Base-by-base conservation (phyloP, 2,888 invertebrate species). In the Anorthoa munda region DNA sequence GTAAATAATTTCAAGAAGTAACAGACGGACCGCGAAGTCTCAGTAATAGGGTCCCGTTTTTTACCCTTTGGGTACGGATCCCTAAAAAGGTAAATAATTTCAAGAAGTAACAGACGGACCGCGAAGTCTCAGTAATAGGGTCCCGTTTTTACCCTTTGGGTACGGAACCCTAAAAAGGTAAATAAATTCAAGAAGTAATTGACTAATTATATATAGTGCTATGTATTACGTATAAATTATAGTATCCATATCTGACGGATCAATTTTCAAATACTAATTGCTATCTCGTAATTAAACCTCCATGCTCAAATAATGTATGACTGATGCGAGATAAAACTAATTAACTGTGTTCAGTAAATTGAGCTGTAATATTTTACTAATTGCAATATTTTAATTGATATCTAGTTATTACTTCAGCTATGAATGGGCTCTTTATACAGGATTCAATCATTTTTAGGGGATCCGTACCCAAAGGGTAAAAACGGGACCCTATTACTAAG, bases 251-350 rank as follows among this genome's bases (percentile, higher is more conserved):
- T 63, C 45, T 31, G n/a, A 58, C 23, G n/a, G 2, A 31, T 17
- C 31, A 48, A 51, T 58, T 58, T 63, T 58, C 13, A 75, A 63
- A 68, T 39, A 68, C 21, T 68, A 69, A 76, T 76, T 76, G 51
- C 23, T 51, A 53, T 67, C 51, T 48, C 15, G 21, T 64, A 39
- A 76, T 68, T 76, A 51, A 67, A 59, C 66, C 63, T 53, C 51
- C 51, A 21, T 23, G 15, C 21, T 17, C 15, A 76, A 67, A 58
- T 63, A 76, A 51, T 63, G 2, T 23, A 23, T 15, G 23, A 63
- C 39, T 58, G 51, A 68, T 68, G 58, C n/a, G 51, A 51, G 46
- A 46, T 31, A 23, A 51, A 63, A 46, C 58, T 26, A 68, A 76
- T 76, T 46, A 68, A 46, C 75, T 46, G 23, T 39, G 53, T 61